A percentile compares a stretch with the other conserved stretches of the same genome.
These are phyloP conservation scores for Phylloscopus trochilus DNA, from an alignment of 2,113 vertebrate genomes.

Conservation along the genomic window DNA sequence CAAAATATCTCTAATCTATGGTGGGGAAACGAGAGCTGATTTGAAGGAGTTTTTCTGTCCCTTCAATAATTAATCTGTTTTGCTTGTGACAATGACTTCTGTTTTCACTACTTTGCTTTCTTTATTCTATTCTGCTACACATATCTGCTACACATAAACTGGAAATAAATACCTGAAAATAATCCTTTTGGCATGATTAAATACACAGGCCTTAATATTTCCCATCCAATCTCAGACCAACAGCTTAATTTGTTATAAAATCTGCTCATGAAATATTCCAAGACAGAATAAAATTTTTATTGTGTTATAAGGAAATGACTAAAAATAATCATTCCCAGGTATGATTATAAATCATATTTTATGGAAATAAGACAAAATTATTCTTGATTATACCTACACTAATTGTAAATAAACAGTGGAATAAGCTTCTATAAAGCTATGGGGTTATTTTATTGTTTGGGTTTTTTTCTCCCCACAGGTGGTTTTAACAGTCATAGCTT, in stretches of 20 bases:
- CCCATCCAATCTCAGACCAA: neutral
- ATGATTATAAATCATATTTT: neutral
- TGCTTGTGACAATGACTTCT: neutral
- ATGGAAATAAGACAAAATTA: neutral
- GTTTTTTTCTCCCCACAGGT: accelerated
- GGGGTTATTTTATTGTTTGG: neutral
- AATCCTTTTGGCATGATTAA: neutral
- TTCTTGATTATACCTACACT: neutral
- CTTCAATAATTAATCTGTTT: neutral
- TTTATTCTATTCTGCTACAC: neutral
- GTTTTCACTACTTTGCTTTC: neutral
- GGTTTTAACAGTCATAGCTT: neutral
- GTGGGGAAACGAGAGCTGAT: neutral
- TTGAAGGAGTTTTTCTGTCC: neutral
- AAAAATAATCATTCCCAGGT: neutral
- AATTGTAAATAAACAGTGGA: neutral
- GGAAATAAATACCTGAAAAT: neutral
- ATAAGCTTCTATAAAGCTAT: neutral
- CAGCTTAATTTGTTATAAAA: neutral
- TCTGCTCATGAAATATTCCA: neutral
- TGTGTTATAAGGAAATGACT: neutral
- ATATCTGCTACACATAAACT: neutral
- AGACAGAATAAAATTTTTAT: neutral
- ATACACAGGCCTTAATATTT: neutral
- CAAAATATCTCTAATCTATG: neutral